Percentiles rank a stretch among this genome's conserved stretches.
These are phyloP conservation scores for Amorpha juglandis DNA, from an alignment of 2,888 invertebrate species.

Conservation along the genomic window DNA sequence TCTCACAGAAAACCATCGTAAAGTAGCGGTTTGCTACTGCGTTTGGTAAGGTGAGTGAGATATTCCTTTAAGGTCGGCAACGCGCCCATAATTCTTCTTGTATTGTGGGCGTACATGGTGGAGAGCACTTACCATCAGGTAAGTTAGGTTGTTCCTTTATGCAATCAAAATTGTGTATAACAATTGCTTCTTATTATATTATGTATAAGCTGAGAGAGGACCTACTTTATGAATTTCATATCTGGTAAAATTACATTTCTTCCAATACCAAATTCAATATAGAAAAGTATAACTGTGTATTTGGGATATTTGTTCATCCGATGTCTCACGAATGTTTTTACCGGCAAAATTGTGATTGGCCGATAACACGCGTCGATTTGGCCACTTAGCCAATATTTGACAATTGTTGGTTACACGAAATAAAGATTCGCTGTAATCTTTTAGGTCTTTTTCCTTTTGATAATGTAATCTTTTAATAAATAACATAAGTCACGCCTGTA, in stretches of 20 bases:
- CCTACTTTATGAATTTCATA: background rate
- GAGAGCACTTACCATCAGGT: too few relatives aligned
- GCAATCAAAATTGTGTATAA: too few relatives aligned
- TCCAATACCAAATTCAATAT: slow-evolving; percentile 10
- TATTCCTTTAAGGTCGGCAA: too few relatives aligned
- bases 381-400: slow-evolving; percentile 32
- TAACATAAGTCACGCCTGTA: too few relatives aligned
- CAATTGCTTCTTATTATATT: too few relatives aligned
- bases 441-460: background rate
- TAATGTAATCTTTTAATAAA: too few relatives aligned
- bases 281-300: slow-evolving; percentile 19
- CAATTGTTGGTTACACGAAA: background rate
- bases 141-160: too few relatives aligned
- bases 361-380: slow-evolving; percentile 37
- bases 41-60: too few relatives aligned
- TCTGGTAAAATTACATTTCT: background rate
- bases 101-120: too few relatives aligned
- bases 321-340: slow-evolving; percentile 23
- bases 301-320: slow-evolving; percentile 28
- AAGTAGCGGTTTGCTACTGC: too few relatives aligned
- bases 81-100: too few relatives aligned
- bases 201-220: background rate
- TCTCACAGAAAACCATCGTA: too few relatives aligned
- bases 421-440: slow-evolving; percentile 20
- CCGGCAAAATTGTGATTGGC: slow-evolving; percentile 34